Evolutionary conservation across 2,888 invertebrate species (phyloP), one percentile per base, ranked within the genome.

Genomic region (Pandemis cinnamomeana): DNA sequence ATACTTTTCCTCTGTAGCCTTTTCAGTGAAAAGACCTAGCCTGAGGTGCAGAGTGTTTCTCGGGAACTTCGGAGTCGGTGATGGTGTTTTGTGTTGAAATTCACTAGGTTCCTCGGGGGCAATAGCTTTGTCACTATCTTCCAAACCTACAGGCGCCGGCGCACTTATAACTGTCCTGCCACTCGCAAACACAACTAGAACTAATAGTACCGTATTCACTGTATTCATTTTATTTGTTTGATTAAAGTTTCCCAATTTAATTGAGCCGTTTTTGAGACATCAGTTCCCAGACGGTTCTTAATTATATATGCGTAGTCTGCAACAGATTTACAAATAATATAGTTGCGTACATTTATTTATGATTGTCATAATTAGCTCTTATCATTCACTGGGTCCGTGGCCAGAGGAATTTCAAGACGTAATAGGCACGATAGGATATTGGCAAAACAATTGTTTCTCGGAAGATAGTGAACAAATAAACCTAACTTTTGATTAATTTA

Each of bases 321-420:
- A 44, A 60, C 60, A 44, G 69, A 70, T 73, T 71, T 70, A 73
- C 64, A 64, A 70, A 60, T 60, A 68, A 63, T 63, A 41, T 61
- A 48, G 48, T 67, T 63, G 62, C 36, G 67, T 63, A 68, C 41
- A 63, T 66, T 71, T 67, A 62, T 67, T 41, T 36, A 55, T 62
- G 46, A 66, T 70, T 66, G 64, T 73, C 51, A 64, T 73, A 73
- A 64, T 64, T 60, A 69, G 44, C 48, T 70, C 64, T 73, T 73
- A 73, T 73, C 73, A 73, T 51, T 60, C 69, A 11, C 8, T 48
- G 42, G 60, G 69, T 41, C 58, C 72, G 72, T 69, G 73, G 67
- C 69, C 36, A 36, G 60, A 46, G 51, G 44, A 63, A 51, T 48
- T 55, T 15, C 27, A 41, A 64, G 73, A 53, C 73, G 73, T 61